Evolutionary conservation across 2,888 invertebrate genomes (phyloP).

Genomic region (Sabellastarte sp.): DNA sequence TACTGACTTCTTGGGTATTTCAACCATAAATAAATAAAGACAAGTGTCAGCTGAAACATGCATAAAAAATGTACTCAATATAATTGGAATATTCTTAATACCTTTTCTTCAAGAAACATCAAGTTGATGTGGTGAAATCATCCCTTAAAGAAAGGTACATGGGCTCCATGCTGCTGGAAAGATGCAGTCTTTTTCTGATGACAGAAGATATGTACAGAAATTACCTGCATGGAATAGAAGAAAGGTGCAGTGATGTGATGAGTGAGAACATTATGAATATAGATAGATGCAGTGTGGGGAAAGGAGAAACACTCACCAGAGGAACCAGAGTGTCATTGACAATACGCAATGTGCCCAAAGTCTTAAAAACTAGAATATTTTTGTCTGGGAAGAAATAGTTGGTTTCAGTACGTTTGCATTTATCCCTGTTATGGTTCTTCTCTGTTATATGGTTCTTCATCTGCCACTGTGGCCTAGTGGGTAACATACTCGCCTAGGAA

Average conservation of each 20-base stretch:
- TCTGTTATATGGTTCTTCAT: too few relatives aligned
- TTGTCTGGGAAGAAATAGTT: too few relatives aligned
- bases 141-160: constrained; percentile 53
- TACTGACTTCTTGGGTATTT: too few relatives aligned
- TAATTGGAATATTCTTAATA: too few relatives aligned
- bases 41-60: too few relatives aligned
- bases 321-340: constrained; percentile 83
- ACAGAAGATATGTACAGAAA: constrained; percentile 78
- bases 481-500: too few relatives aligned
- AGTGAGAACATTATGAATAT: constrained; percentile 61
- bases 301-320: constrained; percentile 66
- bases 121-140: neutral
- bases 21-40: too few relatives aligned
- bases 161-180: constrained; percentile 79
- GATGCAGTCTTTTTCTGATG: constrained; percentile 82
- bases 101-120: too few relatives aligned
- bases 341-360: constrained; percentile 86
- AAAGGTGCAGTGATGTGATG: constrained; percentile 68
- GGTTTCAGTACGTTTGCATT: too few relatives aligned
- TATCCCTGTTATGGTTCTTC: too few relatives aligned
- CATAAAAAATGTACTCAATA: too few relatives aligned
- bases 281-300: constrained; percentile 69
- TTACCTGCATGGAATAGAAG: constrained; percentile 84
- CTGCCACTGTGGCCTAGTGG: too few relatives aligned
- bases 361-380: constrained; percentile 47